Evolutionary conservation across 2,888 invertebrate genomes (phyloP).

Genomic region (Bombyx huttoni): DNA sequence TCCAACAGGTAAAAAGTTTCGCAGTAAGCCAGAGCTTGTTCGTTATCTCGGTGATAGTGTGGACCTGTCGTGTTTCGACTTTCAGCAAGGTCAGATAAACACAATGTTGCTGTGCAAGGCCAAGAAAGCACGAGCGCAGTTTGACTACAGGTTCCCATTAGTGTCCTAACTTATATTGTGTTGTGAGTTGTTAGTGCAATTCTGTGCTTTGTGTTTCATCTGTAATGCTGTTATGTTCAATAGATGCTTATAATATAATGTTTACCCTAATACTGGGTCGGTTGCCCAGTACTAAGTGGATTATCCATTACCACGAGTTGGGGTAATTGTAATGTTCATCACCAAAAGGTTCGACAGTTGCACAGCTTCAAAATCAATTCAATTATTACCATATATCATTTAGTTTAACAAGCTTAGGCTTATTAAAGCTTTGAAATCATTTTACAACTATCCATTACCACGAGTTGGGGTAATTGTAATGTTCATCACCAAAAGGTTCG

Average conservation of each 20-base stretch:
- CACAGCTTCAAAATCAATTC: conserved; percentile 20
- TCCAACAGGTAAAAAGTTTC: conserved; percentile 86
- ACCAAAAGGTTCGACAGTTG: conserved; percentile 11
- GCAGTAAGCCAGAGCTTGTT: conserved; percentile 86
- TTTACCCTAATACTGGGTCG: conserved; percentile 22
- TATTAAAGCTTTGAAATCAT: conserved; percentile 17
- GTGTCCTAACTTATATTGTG: conserved; percentile 59
- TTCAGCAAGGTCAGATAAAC: conserved; percentile 84
- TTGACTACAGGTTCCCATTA: conserved; percentile 77
- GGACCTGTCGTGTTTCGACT: conserved; percentile 88
- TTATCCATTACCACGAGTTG: background rate
- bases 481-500: conserved; percentile 8
- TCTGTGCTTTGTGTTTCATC: conserved; percentile 51
- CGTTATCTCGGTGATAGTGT: conserved; percentile 82
- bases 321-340: conserved; percentile 1
- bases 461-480: background rate
- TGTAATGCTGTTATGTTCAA: conserved; percentile 19
- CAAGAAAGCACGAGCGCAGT: conserved; percentile 78
- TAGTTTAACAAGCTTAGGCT: conserved; percentile 16
- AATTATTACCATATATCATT: conserved; percentile 12
- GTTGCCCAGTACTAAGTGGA: background rate
- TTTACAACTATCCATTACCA: conserved; percentile 1
- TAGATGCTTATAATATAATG: conserved; percentile 23
- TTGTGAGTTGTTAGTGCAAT: conserved; percentile 65
- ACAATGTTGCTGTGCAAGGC: conserved; percentile 78